Evolutionary conservation across 2,113 vertebrate genomes (phyloP).

Genomic region (Chiloscyllium plagiosum): DNA sequence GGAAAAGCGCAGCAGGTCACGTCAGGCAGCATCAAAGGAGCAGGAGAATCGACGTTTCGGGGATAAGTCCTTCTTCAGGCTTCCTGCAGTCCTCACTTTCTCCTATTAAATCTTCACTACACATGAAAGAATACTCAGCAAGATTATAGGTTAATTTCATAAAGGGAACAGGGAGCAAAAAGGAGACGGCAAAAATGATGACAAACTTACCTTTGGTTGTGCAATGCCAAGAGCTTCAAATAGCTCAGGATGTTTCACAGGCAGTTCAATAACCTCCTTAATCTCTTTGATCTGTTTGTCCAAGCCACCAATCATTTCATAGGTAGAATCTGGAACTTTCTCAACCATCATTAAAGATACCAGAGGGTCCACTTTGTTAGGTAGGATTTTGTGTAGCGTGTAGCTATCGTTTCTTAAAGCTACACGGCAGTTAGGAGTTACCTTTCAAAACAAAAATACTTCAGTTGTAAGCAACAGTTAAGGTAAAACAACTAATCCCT

Average conservation of each 20-base stretch:
- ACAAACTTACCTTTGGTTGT: slow-evolving; percentile 76
- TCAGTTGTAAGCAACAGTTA: neutral
- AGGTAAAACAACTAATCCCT: neutral
- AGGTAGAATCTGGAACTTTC: slow-evolving; percentile 95
- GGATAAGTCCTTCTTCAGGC: no score
- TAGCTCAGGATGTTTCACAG: slow-evolving; percentile 92
- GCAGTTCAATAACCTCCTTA: slow-evolving; percentile 96
- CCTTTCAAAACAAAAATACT: slow-evolving; percentile 53
- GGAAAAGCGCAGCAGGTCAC: no score
- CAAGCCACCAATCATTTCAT: slow-evolving; percentile 96
- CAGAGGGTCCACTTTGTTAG: slow-evolving; percentile 94
- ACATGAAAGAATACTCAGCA: neutral
- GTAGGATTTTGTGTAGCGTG: slow-evolving; percentile 94
- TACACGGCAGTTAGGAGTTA: slow-evolving; percentile 93
- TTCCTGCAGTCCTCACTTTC: no score
- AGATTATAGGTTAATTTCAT: neutral
- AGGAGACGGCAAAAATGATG: neutral
- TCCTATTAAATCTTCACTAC: neutral
- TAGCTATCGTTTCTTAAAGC: slow-evolving; percentile 96
- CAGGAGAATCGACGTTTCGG: no score
- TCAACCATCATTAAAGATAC: slow-evolving; percentile 99
- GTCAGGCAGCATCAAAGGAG: no score
- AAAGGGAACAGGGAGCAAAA: neutral
- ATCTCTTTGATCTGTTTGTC: slow-evolving; percentile 99
- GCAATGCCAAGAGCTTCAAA: slow-evolving; percentile 95